Evolutionary conservation across 35 echinoderm and acorn worm species (phyloP).

Genomic region (Hemicentrotus pulcherrimus): DNA sequence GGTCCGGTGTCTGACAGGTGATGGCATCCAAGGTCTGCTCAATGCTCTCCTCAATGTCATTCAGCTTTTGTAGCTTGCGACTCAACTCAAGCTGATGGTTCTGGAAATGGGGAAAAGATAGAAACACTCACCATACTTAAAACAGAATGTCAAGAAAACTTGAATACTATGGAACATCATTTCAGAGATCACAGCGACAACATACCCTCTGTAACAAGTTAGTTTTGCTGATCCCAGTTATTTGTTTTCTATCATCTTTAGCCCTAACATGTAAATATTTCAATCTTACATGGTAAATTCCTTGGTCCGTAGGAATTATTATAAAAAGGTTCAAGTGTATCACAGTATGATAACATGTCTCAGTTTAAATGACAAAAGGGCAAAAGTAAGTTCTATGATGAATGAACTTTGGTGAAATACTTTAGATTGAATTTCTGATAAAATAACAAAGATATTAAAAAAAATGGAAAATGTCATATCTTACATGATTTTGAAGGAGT

Average conservation of each 20-base stretch:
- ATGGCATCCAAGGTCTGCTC: conserved; percentile 49
- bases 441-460: background rate
- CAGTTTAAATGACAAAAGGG: too few relatives aligned
- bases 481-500: conserved; percentile 88
- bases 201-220: background rate
- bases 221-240: too few relatives aligned
- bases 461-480: background rate
- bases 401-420: too few relatives aligned
- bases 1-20: conserved; percentile 38
- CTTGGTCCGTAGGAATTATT: too few relatives aligned
- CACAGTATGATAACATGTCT: too few relatives aligned
- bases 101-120: conserved; percentile 22
- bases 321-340: too few relatives aligned
- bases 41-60: conserved; percentile 69
- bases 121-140: background rate
- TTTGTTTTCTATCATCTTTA: too few relatives aligned
- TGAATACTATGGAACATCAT: background rate
- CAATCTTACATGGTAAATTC: too few relatives aligned
- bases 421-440: too few relatives aligned
- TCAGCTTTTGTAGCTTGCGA: conserved; percentile 78
- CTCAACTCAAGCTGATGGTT: conserved; percentile 76
- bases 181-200: background rate
- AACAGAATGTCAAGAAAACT: background rate
- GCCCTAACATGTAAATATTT: too few relatives aligned
- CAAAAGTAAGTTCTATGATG: background rate